Percentiles rank a stretch among this genome's conserved stretches.
phyloP scores from a whole-genome alignment of 2,888 invertebrate genomes.

The Xanthia icteritia region DNA sequence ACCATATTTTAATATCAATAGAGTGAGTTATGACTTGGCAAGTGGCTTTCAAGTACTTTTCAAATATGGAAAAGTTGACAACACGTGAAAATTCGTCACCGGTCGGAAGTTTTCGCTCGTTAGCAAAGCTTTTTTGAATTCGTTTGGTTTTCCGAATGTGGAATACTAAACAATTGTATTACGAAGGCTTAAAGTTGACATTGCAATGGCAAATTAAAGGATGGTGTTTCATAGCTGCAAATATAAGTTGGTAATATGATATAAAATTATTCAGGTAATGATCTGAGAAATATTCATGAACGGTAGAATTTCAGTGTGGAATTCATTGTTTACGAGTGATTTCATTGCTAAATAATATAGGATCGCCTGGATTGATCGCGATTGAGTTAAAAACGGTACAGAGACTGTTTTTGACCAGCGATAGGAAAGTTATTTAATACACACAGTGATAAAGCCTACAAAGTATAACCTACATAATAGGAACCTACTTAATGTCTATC shows the following conservation, averaged over 20 bases:
- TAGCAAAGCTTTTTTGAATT: constrained; percentile 65
- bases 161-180: constrained; percentile 24
- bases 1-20: constrained; percentile 60
- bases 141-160: constrained; percentile 10
- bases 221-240: constrained; percentile 7
- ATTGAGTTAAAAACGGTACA: constrained; percentile 18
- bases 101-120: constrained; percentile 72
- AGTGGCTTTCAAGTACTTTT: constrained; percentile 58
- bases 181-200: background rate
- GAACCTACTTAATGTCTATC: background rate
- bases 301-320: constrained; percentile 43
- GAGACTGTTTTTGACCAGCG: background rate
- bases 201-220: constrained; percentile 22
- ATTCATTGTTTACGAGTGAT: constrained; percentile 38
- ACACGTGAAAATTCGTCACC: constrained; percentile 72
- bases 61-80: constrained; percentile 73
- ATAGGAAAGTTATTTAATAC: background rate
- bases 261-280: constrained; percentile 74
- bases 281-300: constrained; percentile 73
- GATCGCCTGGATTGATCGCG: background rate
- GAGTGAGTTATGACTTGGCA: constrained; percentile 52
- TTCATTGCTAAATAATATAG: constrained; percentile 7
- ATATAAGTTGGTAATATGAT: constrained; percentile 42
- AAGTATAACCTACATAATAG: background rate
- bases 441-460: background rate